phyloP scores from a whole-genome alignment of 2,113 vertebrate species.

The Xiphophorus couchianus region DNA sequence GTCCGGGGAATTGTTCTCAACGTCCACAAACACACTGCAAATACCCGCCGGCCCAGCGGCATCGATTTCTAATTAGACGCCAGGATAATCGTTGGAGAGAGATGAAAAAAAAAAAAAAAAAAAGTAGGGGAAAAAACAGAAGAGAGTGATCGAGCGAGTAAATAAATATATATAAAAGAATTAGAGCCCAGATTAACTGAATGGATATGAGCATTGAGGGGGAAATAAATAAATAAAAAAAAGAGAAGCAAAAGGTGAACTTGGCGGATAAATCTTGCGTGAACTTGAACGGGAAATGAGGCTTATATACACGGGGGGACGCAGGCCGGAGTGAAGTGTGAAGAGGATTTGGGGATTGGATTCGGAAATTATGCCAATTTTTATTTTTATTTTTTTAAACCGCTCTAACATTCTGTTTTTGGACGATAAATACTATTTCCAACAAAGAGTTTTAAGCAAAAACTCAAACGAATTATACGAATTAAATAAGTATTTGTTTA shows the following conservation, averaged over 20 bases:
- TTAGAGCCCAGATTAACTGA: conserved; percentile 79
- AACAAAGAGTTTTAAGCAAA: background rate
- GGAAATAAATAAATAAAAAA: conserved; percentile 40
- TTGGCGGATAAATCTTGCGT: conserved; percentile 59
- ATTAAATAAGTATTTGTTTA: background rate
- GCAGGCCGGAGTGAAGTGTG: background rate
- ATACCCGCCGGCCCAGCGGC: conserved; percentile 83
- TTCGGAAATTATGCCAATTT: conserved; percentile 11
- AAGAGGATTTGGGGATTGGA: background rate
- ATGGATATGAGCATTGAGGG: conserved; percentile 75
- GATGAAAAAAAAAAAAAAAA: conserved; percentile 72
- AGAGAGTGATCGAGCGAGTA: conserved; percentile 72
- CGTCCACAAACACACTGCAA: conserved; percentile 89
- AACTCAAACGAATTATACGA: background rate
- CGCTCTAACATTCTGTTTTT: background rate
- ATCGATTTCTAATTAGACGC: conserved; percentile 90
- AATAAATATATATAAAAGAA: conserved; percentile 80
- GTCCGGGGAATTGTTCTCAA: conserved; percentile 86
- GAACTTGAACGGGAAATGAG: conserved; percentile 56
- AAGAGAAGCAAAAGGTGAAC: conserved; percentile 67
- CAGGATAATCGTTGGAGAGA: conserved; percentile 85
- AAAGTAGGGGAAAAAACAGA: conserved; percentile 75
- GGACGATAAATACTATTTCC: background rate
- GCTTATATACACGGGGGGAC: conserved; percentile 10
- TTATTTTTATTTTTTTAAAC: background rate